These are phyloP conservation scores for Stenopsyche tienmushanensis DNA, from an alignment of 1,140 invertebrate species.

Conservation along the genomic window DNA sequence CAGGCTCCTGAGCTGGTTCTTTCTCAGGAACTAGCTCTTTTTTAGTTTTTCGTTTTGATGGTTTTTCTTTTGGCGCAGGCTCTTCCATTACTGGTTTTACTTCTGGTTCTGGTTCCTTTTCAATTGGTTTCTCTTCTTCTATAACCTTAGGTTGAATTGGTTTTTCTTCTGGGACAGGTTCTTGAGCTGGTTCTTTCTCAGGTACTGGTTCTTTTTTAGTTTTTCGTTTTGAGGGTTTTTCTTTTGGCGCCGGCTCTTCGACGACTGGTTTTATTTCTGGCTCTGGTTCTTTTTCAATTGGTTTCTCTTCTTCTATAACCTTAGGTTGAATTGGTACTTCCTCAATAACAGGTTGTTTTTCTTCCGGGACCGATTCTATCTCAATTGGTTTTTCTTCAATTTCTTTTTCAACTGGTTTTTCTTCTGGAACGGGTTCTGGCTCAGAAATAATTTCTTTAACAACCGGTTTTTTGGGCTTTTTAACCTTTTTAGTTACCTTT, in stretches of 20 bases:
- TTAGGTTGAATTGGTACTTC: no score
- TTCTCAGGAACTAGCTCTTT: constrained; percentile 31
- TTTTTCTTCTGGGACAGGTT: constrained; percentile 41
- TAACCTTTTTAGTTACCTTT: constrained; percentile 44
- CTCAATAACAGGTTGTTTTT: constrained; percentile 44
- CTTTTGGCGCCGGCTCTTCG: background rate
- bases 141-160: constrained; percentile 47
- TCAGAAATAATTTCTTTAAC: constrained; percentile 45
- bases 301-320: constrained; percentile 41
- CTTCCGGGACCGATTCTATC: constrained; percentile 46
- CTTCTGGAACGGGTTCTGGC: background rate
- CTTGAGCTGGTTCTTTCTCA: constrained; percentile 4
- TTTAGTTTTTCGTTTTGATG: constrained; percentile 44
- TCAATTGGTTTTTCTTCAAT: constrained; percentile 37
- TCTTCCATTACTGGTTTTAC: constrained; percentile 38
- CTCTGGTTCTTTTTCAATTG: constrained; percentile 34
- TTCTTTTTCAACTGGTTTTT: constrained; percentile 43
- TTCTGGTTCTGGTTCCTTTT: constrained; percentile 43
- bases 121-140: constrained; percentile 50
- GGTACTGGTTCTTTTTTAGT: constrained; percentile 33
- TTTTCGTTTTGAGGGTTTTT: constrained; percentile 43
- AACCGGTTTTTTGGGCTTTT: constrained; percentile 50
- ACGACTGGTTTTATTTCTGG: constrained; percentile 40
- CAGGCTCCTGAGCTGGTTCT: constrained; percentile 42
- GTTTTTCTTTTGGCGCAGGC: constrained; percentile 16